Conservation (phyloP, 2,113 vertebrate genomes). For the Ceuthmochares aereus region DNA sequence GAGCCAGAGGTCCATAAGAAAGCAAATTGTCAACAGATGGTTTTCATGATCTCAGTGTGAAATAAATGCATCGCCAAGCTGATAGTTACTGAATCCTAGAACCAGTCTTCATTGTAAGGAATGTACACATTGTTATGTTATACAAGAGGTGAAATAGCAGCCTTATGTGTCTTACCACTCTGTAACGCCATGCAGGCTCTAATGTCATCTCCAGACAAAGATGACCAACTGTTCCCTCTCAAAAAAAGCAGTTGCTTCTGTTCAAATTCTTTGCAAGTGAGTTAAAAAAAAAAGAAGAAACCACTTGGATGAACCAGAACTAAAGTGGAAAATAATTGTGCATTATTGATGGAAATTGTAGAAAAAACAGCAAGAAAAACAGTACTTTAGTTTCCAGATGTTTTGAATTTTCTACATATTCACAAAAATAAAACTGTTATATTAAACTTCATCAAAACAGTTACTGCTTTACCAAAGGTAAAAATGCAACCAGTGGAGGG, state of each 20-base stretch:
- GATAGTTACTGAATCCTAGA: constrained; percentile 32
- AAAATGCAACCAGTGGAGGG: neutral
- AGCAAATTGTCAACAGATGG: constrained; percentile 71
- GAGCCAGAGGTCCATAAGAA: constrained; percentile 24
- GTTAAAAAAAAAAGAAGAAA: neutral
- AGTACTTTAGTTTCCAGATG: neutral
- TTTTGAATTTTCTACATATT: constrained; percentile 16
- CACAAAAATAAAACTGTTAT: neutral
- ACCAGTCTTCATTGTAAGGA: neutral
- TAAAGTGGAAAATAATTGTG: neutral
- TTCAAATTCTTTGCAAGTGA: neutral
- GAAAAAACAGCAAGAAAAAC: neutral
- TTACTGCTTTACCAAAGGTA: neutral
- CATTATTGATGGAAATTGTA: neutral
- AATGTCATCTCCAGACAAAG: neutral
- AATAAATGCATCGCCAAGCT: constrained; percentile 47
- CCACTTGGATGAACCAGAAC: neutral
- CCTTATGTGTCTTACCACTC: neutral
- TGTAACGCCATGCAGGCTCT: neutral
- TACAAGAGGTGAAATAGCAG: constrained; percentile 10
- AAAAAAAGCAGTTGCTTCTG: neutral
- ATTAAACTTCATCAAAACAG: neutral
- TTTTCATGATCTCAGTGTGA: constrained; percentile 6
- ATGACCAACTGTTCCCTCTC: neutral
- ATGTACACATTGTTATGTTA: neutral